Conservation (phyloP, 2,888 invertebrate genomes). For the Rotaria magnacalcarata region DNA sequence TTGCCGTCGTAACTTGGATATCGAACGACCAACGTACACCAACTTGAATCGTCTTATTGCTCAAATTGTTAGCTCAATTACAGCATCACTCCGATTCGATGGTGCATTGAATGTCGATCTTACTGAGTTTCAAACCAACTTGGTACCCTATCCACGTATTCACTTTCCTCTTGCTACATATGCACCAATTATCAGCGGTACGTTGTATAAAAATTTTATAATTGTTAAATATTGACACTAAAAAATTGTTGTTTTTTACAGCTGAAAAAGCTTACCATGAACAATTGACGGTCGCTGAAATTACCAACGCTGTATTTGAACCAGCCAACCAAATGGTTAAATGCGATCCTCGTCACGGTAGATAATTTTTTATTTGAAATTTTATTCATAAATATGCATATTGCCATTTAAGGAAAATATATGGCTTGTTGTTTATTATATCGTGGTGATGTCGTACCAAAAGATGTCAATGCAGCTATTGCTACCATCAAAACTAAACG, state of each 20-base stretch:
- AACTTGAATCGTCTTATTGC: slow-evolving; percentile 47
- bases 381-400: not conserved
- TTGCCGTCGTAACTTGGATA: slow-evolving; percentile 63
- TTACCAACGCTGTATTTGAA: slow-evolving; percentile 68
- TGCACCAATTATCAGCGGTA: slow-evolving; percentile 47
- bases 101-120: slow-evolving; percentile 47
- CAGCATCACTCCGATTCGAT: slow-evolving; percentile 47
- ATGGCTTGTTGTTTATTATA: slow-evolving; percentile 56
- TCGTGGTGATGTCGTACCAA: slow-evolving; percentile 52
- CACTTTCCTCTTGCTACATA: slow-evolving; percentile 47
- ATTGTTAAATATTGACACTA: not conserved
- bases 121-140: slow-evolving; percentile 47
- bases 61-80: slow-evolving; percentile 47
- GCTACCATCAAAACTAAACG: slow-evolving; percentile 57
- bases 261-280: slow-evolving; percentile 57
- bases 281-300: slow-evolving; percentile 72
- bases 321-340: slow-evolving; percentile 57
- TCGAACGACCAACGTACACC: slow-evolving; percentile 47
- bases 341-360: slow-evolving; percentile 56
- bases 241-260: slow-evolving; percentile 30
- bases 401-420: slow-evolving; percentile 52
- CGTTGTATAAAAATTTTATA: no score
- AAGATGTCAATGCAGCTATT: slow-evolving; percentile 52
- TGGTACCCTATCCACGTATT: slow-evolving; percentile 47
- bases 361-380: not conserved